Conservation (phyloP, 2,888 invertebrate genomes). For the Baccha elongata region DNA sequence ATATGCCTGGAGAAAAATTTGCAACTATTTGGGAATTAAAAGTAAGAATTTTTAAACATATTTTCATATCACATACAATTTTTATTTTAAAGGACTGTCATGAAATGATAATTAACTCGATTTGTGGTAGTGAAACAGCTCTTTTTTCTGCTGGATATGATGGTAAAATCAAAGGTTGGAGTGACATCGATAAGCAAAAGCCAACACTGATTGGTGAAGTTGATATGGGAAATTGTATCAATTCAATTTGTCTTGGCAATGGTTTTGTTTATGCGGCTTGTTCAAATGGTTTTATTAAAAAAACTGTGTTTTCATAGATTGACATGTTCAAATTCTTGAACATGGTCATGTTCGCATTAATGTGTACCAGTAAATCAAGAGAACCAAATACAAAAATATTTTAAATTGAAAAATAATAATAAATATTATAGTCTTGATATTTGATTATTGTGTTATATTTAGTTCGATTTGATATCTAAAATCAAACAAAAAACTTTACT, state of each 20-base stretch:
- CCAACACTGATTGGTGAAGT: constrained; percentile 78
- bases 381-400: too few species aligned
- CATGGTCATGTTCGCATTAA: too few species aligned
- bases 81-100: constrained; percentile 79
- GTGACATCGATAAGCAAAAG: constrained; percentile 75
- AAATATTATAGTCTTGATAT: too few species aligned
- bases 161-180: constrained; percentile 81
- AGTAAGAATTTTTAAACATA: constrained; percentile 60
- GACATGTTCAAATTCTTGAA: too few species aligned
- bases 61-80: neutral
- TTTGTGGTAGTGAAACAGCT: constrained; percentile 78
- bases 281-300: constrained; percentile 79
- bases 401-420: too few species aligned
- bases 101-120: constrained; percentile 80
- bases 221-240: constrained; percentile 79
- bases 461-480: too few species aligned
- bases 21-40: constrained; percentile 76
- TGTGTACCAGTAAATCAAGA: too few species aligned
- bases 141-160: constrained; percentile 81
- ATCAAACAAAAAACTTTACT: too few species aligned
- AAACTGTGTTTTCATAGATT: constrained; percentile 77
- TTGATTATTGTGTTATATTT: too few species aligned
- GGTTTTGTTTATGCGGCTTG: constrained; percentile 79
- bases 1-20: constrained; percentile 78
- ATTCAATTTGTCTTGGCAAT: constrained; percentile 78